A percentile compares a stretch with the other conserved stretches of the same genome.
These are phyloP conservation scores for Moxostoma hubbsi DNA, from an alignment of 2,797 vertebrate genomes.

Conservation along the genomic window DNA sequence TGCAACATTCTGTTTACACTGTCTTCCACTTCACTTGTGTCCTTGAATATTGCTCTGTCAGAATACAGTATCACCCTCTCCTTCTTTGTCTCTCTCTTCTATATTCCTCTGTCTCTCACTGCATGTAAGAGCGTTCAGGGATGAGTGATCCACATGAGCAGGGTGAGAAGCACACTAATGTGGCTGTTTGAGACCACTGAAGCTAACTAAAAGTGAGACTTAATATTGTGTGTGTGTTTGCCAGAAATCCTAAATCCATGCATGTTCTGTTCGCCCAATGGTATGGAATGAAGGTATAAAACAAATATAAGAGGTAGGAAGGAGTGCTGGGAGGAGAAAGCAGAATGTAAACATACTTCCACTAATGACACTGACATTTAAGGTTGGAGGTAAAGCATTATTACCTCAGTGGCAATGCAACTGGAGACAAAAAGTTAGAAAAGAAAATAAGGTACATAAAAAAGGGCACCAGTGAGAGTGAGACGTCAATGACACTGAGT, in stretches of 20 bases:
- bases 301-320: background rate
- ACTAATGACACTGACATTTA: background rate
- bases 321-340: background rate
- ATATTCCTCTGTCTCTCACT: background rate
- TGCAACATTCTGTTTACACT: slow-evolving; percentile 8
- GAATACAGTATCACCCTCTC: slow-evolving; percentile 1
- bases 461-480: background rate
- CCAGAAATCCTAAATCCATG: background rate
- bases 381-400: background rate
- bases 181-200: slow-evolving; percentile 1
- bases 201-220: background rate
- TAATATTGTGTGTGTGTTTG: background rate
- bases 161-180: slow-evolving; percentile 15
- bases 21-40: background rate
- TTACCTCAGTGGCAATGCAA: background rate
- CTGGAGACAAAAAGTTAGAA: background rate
- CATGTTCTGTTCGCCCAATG: background rate
- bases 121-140: background rate
- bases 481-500: slow-evolving; percentile 3
- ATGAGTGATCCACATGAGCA: background rate
- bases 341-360: slow-evolving; percentile 1
- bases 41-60: background rate
- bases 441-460: background rate
- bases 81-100: background rate
- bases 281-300: background rate